These are phyloP conservation scores for Montipora foliosa DNA, from an alignment of 64 coral and sea anemone genomes.

Conservation along the genomic window DNA sequence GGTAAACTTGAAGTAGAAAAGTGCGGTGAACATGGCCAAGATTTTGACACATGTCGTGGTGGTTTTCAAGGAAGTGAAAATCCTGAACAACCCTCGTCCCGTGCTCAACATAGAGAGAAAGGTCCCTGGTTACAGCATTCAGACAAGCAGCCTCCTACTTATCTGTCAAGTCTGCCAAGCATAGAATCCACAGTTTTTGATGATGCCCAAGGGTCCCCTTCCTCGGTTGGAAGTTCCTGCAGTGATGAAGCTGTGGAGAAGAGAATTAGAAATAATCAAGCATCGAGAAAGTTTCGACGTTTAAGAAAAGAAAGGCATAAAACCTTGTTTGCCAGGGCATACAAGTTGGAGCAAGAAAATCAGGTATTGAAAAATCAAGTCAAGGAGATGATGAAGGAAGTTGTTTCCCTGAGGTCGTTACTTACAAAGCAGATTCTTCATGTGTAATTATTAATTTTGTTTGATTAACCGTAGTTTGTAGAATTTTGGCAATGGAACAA, in stretches of 20 bases:
- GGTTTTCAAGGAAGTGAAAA: background rate
- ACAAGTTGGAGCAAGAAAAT: constrained; percentile 76
- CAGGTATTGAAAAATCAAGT: constrained; percentile 70
- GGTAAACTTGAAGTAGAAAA: background rate
- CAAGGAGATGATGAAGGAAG: constrained; percentile 67
- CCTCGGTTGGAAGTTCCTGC: constrained; percentile 42
- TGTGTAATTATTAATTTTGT: background rate
- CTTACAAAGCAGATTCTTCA: constrained; percentile 24
- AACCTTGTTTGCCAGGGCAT: constrained; percentile 72
- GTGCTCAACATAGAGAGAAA: background rate
- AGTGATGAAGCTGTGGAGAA: constrained; percentile 72
- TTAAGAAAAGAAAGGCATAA: constrained; percentile 73
- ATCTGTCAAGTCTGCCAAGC: background rate
- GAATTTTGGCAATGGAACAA: too few species aligned
- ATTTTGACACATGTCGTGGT: too few species aligned
- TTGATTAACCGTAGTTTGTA: background rate
- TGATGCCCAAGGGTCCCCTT: constrained; percentile 29
- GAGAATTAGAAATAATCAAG: constrained; percentile 83
- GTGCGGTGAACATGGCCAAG: background rate
- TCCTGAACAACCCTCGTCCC: too few species aligned
- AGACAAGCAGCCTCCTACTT: background rate
- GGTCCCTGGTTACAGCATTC: background rate
- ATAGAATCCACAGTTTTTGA: background rate
- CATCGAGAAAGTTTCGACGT: constrained; percentile 87
- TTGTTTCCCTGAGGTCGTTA: constrained; percentile 56